Percentiles rank a stretch among this genome's conserved stretches.
Evolutionary conservation across 2,113 vertebrate genomes (phyloP).

Genomic region (Lynx canadensis): DNA sequence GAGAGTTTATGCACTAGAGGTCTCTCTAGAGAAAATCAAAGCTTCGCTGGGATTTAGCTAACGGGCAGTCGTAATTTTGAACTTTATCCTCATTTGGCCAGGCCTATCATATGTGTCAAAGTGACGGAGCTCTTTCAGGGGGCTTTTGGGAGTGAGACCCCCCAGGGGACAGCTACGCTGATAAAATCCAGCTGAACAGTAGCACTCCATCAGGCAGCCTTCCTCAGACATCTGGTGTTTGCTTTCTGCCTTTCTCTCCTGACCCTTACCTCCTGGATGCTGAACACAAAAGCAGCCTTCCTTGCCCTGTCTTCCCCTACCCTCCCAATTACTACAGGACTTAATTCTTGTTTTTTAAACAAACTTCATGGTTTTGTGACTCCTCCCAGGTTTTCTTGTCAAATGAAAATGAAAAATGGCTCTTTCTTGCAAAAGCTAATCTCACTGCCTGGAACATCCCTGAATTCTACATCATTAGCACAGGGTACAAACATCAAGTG

Average conservation of each 20-base stretch:
- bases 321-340: background rate
- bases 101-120: constrained; percentile 45
- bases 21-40: constrained; percentile 32
- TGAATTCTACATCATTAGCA: background rate
- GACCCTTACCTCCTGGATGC: background rate
- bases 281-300: background rate
- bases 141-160: background rate
- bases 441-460: background rate
- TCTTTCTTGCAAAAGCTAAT: background rate
- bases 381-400: background rate
- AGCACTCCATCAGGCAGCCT: background rate
- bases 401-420: constrained; percentile 13
- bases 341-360: background rate
- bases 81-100: constrained; percentile 37
- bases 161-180: background rate
- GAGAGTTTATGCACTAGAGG: background rate
- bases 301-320: background rate
- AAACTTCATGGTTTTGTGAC: background rate
- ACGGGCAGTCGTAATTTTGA: constrained; percentile 50
- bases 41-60: constrained; percentile 42
- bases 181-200: constrained; percentile 38
- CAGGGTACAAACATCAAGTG: background rate
- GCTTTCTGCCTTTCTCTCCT: background rate
- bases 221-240: background rate
- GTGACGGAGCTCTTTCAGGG: background rate